phyloP scores from a whole-genome alignment of 30 jellyfish, hydroid and myxozoan species.

The Catostylus mosaicus region DNA sequence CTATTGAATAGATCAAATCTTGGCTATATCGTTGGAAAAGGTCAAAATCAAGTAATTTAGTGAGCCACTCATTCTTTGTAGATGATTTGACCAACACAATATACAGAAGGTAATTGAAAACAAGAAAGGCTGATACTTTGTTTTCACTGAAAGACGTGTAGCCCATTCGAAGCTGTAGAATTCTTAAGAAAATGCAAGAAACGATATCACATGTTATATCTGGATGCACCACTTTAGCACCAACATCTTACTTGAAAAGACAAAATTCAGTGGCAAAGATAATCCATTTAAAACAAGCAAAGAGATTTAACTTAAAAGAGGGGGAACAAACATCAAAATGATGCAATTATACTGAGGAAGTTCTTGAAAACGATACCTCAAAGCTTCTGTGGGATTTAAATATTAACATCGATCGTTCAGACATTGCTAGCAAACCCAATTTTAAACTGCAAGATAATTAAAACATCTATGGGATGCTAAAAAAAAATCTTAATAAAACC shows the following conservation, averaged over 20 bases:
- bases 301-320: neutral
- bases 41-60: conserved; percentile 2
- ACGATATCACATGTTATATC: neutral
- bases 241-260: neutral
- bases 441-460: neutral
- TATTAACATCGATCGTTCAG: neutral
- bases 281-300: neutral
- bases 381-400: neutral
- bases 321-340: neutral
- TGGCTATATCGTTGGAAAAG: conserved; percentile 9
- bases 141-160: conserved; percentile 81
- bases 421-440: neutral
- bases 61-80: neutral
- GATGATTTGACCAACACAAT: conserved; percentile 22
- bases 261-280: neutral
- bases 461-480: neutral
- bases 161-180: conserved; percentile 72
- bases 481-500: neutral
- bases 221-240: neutral
- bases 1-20: conserved; percentile 21
- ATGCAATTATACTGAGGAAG: neutral
- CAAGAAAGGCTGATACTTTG: conserved; percentile 37
- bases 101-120: conserved; percentile 42
- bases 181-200: no score
- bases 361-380: neutral